Base-by-base conservation (phyloP, 2,113 vertebrate species). In the Erinaceus europaeus region DNA sequence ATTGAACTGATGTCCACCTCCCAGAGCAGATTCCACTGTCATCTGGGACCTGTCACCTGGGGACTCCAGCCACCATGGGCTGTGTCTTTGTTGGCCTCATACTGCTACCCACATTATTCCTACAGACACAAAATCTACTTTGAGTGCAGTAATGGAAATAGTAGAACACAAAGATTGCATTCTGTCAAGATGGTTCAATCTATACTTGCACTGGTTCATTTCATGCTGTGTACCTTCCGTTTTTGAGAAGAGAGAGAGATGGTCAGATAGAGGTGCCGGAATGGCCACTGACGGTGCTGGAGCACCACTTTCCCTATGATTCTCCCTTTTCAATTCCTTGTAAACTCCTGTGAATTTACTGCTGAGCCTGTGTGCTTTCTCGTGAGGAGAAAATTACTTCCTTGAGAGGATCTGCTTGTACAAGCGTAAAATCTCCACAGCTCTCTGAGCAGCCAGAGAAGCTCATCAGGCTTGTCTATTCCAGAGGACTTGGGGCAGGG, bases 331-430 rank as follows among this genome's bases (percentile, higher is more conserved):
- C 88, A 76, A 89, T 76, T 82, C 88, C 67, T 84, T 87, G 61
- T 82, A 82, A 71, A 77, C 65, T 62, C 11, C 53, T 18, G 52
- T 55, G 62, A 38, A 91, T 94, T 93, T 88, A 91, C 89, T 91
- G 94, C 86, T 48, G 88, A 82, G 86, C 76, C 90, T 44, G 34
- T 52, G 90, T 13, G 79, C 50, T 34, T 38, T 64, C 76, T 81
- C 76, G 83, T 79, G 23, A 53, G 65, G 86, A 91, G 90, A 86
- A 93, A 95, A 94, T 95, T 88, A 79, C 92, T 91, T 88, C 84
- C 76, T 67, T 57, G 9, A 74, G 72, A 86, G 92, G 86, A 86
- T 92, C 72, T 90, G 93, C 94, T 94, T 92, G 92, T 84, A 78
- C 88, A 88, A 93, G 94, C 84, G 72, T 88, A 92, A 95, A 94